Conservation (phyloP, 2,113 vertebrate species). For the Oncorhynchus gorbuscha region DNA sequence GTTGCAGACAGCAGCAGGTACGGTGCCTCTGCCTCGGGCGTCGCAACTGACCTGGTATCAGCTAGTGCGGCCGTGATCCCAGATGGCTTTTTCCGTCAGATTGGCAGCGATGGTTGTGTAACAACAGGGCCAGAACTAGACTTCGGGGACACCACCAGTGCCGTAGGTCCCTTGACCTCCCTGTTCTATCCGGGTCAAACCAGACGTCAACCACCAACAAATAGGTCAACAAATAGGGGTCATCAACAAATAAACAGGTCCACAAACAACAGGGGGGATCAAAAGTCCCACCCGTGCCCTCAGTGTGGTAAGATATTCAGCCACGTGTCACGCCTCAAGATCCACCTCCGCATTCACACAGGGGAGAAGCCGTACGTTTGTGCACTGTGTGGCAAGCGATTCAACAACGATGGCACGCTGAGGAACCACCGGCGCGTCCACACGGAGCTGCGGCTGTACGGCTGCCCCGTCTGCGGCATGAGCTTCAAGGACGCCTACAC, state of each 20-base stretch:
- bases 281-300: slow-evolving; percentile 19
- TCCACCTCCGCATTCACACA: slow-evolving; percentile 45
- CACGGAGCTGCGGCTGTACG: slow-evolving; percentile 25
- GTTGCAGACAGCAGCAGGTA: neutral
- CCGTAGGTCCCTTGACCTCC: neutral
- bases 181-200: neutral
- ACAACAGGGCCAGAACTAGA: slow-evolving; percentile 4
- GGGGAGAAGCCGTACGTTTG: slow-evolving; percentile 46
- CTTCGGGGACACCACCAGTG: neutral
- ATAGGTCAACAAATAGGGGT: neutral
- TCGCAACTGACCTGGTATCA: slow-evolving; percentile 4
- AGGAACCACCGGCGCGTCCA: slow-evolving; percentile 45
- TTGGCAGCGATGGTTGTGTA: neutral
- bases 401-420: slow-evolving; percentile 47
- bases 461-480: neutral
- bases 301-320: slow-evolving; percentile 44
- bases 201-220: neutral
- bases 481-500: slow-evolving; percentile 10
- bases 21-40: neutral
- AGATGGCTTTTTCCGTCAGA: neutral
- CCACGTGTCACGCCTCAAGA: slow-evolving; percentile 41
- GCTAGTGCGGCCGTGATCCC: neutral
- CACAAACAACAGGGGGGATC: neutral
- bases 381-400: slow-evolving; percentile 40
- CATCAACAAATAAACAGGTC: neutral